These are phyloP conservation scores for Pelmatolapia mariae DNA, from an alignment of 2,113 vertebrate genomes.

Conservation along the genomic window DNA sequence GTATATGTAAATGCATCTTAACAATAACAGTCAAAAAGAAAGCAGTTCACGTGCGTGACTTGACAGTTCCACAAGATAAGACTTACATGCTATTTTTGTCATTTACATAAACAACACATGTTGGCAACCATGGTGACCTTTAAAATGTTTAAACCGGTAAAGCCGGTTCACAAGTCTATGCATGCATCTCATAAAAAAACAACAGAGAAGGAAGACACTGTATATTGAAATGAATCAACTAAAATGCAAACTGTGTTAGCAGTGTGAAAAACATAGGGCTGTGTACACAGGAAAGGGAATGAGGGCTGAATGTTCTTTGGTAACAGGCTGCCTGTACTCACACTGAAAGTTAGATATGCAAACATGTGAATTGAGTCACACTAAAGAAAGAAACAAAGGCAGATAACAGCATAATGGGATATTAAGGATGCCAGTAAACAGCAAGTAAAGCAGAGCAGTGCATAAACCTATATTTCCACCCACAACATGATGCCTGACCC, in stretches of 20 bases:
- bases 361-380: not conserved
- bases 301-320: not conserved
- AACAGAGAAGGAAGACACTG: not conserved
- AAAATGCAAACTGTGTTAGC: not conserved
- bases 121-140: not conserved
- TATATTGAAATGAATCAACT: not conserved
- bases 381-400: not conserved
- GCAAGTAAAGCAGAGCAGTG: not conserved
- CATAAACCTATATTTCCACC: not conserved
- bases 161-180: constrained; percentile 24
- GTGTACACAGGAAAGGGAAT: not conserved
- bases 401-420: not conserved
- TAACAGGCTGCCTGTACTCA: not conserved
- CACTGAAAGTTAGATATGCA: not conserved
- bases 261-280: not conserved
- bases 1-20: not conserved
- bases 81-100: not conserved
- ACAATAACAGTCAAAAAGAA: not conserved
- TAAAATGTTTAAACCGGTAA: constrained; percentile 13
- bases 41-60: not conserved
- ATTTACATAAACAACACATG: not conserved
- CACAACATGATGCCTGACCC: not conserved
- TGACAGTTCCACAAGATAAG: not conserved
- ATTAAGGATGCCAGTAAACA: not conserved
- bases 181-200: not conserved